These are phyloP conservation scores for Columbina picui DNA, from an alignment of 2,113 vertebrate genomes.

Conservation along the genomic window DNA sequence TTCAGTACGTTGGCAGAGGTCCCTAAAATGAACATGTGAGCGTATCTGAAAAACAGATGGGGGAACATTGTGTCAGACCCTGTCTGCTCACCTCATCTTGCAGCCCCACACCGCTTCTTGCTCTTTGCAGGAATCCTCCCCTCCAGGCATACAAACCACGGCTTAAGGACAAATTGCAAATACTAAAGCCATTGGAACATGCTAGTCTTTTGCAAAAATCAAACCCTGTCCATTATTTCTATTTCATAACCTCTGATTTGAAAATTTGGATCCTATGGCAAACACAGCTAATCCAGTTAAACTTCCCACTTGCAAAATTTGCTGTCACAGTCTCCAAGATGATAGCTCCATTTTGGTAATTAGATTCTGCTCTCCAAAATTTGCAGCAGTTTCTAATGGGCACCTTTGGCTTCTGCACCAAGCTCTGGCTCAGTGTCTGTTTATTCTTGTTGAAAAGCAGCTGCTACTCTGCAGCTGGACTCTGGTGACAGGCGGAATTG, in stretches of 20 bases:
- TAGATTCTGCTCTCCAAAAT: background rate
- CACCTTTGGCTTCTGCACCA: background rate
- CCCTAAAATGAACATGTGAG: conserved; percentile 87
- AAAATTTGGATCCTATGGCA: background rate
- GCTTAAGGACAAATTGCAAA: background rate
- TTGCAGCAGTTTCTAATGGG: background rate
- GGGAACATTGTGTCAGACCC: background rate
- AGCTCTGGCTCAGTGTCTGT: background rate
- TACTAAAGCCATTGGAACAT: background rate
- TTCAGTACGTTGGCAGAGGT: conserved; percentile 87
- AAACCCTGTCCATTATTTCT: background rate
- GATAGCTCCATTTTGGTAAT: background rate
- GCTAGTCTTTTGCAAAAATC: background rate
- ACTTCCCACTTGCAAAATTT: background rate
- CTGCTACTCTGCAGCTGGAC: background rate
- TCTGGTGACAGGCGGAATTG: background rate
- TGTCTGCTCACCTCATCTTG: background rate
- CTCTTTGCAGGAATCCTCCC: background rate
- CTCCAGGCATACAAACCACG: background rate
- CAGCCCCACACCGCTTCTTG: background rate
- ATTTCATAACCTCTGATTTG: background rate
- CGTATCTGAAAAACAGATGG: conserved; percentile 83
- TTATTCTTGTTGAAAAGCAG: background rate
- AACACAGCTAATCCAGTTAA: background rate
- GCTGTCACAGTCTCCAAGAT: background rate